Percentiles rank a stretch among this genome's conserved stretches.
Evolutionary conservation across 53 echinoderm and acorn worm genomes (phyloP).

Genomic region (Holothuria scabra): DNA sequence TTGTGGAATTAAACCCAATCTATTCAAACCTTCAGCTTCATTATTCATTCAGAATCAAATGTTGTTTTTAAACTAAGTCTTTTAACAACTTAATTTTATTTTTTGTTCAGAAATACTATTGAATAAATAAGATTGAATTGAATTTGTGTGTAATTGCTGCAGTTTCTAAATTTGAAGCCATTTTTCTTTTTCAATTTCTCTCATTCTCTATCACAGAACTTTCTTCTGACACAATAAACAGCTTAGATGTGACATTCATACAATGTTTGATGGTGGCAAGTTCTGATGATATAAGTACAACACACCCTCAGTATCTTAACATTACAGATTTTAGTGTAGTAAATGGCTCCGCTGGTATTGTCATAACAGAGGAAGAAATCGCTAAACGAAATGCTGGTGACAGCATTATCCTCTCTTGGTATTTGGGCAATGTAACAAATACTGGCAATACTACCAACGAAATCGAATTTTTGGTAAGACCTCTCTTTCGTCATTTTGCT

Average conservation of each 20-base stretch:
- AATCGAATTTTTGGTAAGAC: slow-evolving; percentile 15
- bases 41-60: too few relatives aligned
- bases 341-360: background rate
- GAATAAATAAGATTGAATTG: too few relatives aligned
- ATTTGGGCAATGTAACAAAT: background rate
- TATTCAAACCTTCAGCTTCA: too few relatives aligned
- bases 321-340: slow-evolving; percentile 15
- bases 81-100: too few relatives aligned
- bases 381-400: background rate
- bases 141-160: too few relatives aligned
- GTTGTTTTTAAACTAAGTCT: too few relatives aligned
- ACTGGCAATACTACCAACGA: background rate
- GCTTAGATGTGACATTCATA: slow-evolving; percentile 4
- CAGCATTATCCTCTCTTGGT: background rate
- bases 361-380: background rate
- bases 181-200: background rate
- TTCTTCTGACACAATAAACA: background rate
- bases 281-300: background rate
- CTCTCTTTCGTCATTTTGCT: too few relatives aligned
- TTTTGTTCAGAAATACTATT: too few relatives aligned
- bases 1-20: too few relatives aligned
- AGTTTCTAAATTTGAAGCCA: too few relatives aligned
- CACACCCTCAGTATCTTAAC: background rate
- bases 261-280: background rate
- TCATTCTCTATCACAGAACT: background rate